Evolutionary conservation across 2,888 invertebrate genomes (phyloP), one percentile per base, ranked within the genome.

Genomic region (Hypolimnas misippus): DNA sequence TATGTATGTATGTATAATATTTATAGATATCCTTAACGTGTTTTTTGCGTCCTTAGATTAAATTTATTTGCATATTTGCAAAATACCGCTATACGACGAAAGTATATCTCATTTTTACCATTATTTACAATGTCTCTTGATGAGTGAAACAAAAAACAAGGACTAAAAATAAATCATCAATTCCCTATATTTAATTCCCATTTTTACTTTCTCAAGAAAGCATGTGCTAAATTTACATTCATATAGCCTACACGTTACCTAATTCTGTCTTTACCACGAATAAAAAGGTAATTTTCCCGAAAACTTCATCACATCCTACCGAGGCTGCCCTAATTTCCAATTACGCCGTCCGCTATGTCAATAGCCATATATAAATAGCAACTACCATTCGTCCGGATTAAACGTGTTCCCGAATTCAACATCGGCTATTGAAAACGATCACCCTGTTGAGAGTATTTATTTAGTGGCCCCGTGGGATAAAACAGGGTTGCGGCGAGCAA

Each of bases 391-490:
- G 52, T 67, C 57, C 57, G 63, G 64, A 71, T 70, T 66, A 70
- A 67, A 69, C 72, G 69, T 77, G 74, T 82, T 82, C 76, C 76
- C 71, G 71, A 72, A 77, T 73, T 67, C 69, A 65, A 71, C 71
- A 72, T 70, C 63, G 63, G 73, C 76, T 73, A 79, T 81, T 80
- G 84, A 82, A 82, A 82, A 66, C 76, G 78, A 83, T 80, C 77
- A 67, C 65, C 65, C 62, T 64, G 66, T 62, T 64, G 67, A 71
- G 73, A 73, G 76, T 86, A 83, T 86, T 84, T 86, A 85, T 85
- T 84, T 79, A 83, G 76, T 75, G 74, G 73, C 69, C 85, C 76
- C 81, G 51, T 69, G 83, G 83, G 82, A 80, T 82, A 74, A 81
- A 73, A 72, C 76, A 70, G 77, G 74, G 73, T 70, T 75, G 78